Conservation (phyloP, 1,140 invertebrate genomes). For the Venustaconcha ellipsiformis region DNA sequence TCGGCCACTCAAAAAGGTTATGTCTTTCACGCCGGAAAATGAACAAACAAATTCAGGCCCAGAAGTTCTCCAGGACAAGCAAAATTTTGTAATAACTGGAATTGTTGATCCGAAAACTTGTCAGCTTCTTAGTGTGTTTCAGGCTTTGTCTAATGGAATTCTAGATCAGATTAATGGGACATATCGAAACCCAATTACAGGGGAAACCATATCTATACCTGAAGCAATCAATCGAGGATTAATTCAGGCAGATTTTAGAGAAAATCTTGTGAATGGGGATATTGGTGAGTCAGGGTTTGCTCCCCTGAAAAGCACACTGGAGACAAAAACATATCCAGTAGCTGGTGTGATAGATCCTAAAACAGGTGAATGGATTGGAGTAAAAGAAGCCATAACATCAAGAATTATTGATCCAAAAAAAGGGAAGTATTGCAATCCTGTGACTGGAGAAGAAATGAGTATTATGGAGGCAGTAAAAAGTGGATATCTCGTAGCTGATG, state of each 20-base stretch:
- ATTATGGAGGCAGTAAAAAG: conserved; percentile 64
- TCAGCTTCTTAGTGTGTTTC: conserved; percentile 81
- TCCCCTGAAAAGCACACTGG: conserved; percentile 44
- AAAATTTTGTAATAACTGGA: conserved; percentile 68
- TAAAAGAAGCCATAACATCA: conserved; percentile 59
- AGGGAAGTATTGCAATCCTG: conserved; percentile 64
- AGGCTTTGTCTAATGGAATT: conserved; percentile 87
- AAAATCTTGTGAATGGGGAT: conserved; percentile 41
- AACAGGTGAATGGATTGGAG: conserved; percentile 62
- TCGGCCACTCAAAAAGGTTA: conserved; percentile 41
- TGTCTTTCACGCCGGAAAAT: conserved; percentile 15
- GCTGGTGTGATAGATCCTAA: conserved; percentile 71
- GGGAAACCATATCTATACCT: conserved; percentile 83
- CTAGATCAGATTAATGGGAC: conserved; percentile 81
- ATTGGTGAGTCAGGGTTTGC: conserved; percentile 37
- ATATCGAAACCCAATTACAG: conserved; percentile 80
- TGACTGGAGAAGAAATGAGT: conserved; percentile 60
- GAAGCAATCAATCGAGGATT: conserved; percentile 84
- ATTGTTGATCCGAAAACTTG: conserved; percentile 86
- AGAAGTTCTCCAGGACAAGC: conserved; percentile 41
- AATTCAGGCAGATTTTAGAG: conserved; percentile 68
- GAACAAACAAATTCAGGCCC: conserved; percentile 3
- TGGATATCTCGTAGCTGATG: conserved; percentile 58
- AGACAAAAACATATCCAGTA: conserved; percentile 47
- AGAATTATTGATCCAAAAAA: conserved; percentile 61